phyloP scores from a whole-genome alignment of 2,888 invertebrate genomes.

The Ernsta delagoae region DNA sequence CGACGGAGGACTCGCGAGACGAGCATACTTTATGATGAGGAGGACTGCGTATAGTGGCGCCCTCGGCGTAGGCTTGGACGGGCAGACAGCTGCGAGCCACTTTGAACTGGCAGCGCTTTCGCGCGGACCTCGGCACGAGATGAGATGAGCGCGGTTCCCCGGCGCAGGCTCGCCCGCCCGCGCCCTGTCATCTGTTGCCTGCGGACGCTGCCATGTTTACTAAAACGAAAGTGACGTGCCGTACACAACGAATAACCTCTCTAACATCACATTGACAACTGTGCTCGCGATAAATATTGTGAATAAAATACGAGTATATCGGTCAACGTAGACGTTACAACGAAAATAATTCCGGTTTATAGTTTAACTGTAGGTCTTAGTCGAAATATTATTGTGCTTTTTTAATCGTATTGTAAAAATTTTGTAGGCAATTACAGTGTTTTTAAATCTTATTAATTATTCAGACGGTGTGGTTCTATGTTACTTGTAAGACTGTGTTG shows the following conservation, averaged over 20 bases:
- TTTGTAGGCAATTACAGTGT: slow-evolving; percentile 36
- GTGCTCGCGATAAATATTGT: slow-evolving; percentile 56
- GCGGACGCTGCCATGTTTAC: slow-evolving; percentile 81
- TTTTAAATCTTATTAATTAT: no score
- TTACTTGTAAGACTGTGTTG: no score
- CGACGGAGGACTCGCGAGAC: slow-evolving; percentile 62
- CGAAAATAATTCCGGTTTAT: slow-evolving; percentile 54
- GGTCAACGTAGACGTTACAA: slow-evolving; percentile 62
- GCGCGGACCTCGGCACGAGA: slow-evolving; percentile 57
- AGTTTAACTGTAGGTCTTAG: slow-evolving; percentile 28
- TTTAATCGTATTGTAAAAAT: slow-evolving; percentile 37
- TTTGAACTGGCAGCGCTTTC: slow-evolving; percentile 60
- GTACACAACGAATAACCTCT: slow-evolving; percentile 82
- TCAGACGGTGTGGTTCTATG: no score
- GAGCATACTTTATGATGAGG: slow-evolving; percentile 52
- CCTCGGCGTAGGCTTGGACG: slow-evolving; percentile 51
- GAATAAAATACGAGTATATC: slow-evolving; percentile 43
- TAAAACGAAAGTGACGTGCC: slow-evolving; percentile 77
- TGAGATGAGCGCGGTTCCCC: slow-evolving; percentile 71
- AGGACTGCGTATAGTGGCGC: slow-evolving; percentile 64
- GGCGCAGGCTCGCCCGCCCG: slow-evolving; percentile 79
- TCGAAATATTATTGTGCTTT: slow-evolving; percentile 43
- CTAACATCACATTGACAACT: slow-evolving; percentile 61
- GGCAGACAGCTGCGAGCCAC: slow-evolving; percentile 53
- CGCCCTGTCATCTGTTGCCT: slow-evolving; percentile 82